Evolutionary conservation across 2,113 vertebrate species (phyloP).

Genomic region (Galbula dea): DNA sequence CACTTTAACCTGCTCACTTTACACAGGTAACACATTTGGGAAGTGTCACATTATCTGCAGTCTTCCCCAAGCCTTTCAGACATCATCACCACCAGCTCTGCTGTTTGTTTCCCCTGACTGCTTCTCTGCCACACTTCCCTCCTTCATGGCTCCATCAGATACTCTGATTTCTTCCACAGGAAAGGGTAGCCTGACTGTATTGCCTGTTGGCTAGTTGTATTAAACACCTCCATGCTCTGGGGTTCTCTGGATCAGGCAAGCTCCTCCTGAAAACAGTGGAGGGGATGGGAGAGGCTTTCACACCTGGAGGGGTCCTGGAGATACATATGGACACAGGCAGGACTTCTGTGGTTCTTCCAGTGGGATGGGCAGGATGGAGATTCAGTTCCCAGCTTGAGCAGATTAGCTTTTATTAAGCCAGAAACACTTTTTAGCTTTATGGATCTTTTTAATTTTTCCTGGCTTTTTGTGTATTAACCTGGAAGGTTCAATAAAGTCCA

Average conservation of each 20-base stretch:
- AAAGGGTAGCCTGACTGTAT: not conserved
- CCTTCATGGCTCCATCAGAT: not conserved
- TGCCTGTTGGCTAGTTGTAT: accelerated
- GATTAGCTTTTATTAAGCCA: not conserved
- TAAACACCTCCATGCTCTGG: not conserved
- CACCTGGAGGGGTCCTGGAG: not conserved
- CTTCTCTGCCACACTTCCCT: not conserved
- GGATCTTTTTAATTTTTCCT: not conserved
- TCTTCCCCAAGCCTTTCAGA: not conserved
- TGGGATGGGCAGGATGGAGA: not conserved
- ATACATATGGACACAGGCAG: accelerated
- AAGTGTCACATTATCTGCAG: not conserved
- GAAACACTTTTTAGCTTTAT: not conserved
- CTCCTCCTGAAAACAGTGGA: not conserved
- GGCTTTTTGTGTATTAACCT: not conserved
- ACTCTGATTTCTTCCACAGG: not conserved
- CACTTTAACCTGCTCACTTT: accelerated
- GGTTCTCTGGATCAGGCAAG: not conserved
- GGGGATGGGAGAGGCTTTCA: not conserved
- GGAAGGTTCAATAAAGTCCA: not conserved
- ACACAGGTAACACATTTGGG: not conserved
- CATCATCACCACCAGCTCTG: not conserved
- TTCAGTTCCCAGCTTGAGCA: not conserved
- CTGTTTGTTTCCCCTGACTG: not conserved
- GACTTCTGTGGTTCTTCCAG: not conserved